Conservation (phyloP, 2,113 vertebrate genomes). For the Caracal caracal region DNA sequence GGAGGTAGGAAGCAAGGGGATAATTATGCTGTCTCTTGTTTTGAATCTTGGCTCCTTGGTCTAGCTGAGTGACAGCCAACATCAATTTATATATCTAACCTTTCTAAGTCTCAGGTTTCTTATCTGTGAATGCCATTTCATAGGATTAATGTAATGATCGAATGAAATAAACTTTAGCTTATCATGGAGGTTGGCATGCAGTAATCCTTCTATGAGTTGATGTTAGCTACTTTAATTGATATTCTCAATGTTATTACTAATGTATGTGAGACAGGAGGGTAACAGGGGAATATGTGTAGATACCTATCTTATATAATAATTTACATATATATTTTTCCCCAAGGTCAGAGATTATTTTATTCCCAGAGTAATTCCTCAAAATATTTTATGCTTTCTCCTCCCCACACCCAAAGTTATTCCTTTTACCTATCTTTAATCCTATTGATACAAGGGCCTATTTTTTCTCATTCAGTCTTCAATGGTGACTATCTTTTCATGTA, state of each 20-base stretch:
- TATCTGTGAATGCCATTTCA: not conserved
- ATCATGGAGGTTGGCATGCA: not conserved
- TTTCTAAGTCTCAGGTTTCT: not conserved
- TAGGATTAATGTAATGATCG: not conserved
- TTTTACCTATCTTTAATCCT: not conserved
- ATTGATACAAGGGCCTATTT: not conserved
- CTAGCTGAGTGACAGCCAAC: not conserved
- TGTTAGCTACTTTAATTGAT: not conserved
- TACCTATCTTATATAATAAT: not conserved
- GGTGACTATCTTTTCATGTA: constrained; percentile 10
- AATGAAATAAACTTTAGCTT: not conserved
- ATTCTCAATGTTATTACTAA: constrained; percentile 27
- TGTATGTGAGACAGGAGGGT: not conserved
- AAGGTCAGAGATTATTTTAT: not conserved
- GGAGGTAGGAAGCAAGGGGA: not conserved
- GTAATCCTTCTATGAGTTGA: not conserved
- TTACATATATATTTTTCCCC: not conserved
- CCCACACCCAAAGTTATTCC: not conserved
- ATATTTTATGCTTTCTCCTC: not conserved
- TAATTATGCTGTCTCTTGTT: not conserved
- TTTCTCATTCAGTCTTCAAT: not conserved
- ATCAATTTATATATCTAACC: not conserved
- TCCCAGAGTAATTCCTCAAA: constrained; percentile 45
- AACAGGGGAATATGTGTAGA: not conserved
- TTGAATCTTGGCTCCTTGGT: not conserved